Evolutionary conservation across 1,140 invertebrate species (phyloP).

Genomic region (Drosophila repletoides): DNA sequence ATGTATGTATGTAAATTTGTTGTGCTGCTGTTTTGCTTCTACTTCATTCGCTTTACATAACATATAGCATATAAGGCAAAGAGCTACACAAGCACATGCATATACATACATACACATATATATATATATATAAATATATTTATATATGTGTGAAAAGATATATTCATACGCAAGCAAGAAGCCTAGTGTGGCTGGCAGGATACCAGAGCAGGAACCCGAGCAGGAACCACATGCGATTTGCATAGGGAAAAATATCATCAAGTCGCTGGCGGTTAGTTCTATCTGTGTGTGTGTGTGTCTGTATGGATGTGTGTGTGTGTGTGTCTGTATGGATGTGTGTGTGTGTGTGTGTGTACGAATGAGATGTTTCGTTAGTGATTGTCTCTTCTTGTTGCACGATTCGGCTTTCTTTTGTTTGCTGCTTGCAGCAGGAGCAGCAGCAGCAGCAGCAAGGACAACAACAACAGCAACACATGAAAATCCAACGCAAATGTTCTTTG

Average conservation of each 20-base stretch:
- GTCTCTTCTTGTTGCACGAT: slow-evolving; percentile 60
- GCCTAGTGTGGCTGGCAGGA: slow-evolving; percentile 43
- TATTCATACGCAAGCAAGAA: slow-evolving; percentile 73
- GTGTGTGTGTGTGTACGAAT: slow-evolving; percentile 45
- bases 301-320: slow-evolving; percentile 2
- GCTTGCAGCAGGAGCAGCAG: slow-evolving; percentile 8
- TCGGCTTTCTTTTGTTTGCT: slow-evolving; percentile 61
- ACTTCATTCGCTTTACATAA: slow-evolving; percentile 50
- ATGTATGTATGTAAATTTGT: slow-evolving; percentile 20
- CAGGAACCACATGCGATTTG: slow-evolving; percentile 64
- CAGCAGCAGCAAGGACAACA: slow-evolving; percentile 16
- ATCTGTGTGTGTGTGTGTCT: not conserved
- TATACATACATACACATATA: slow-evolving; percentile 6
- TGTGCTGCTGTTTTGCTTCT: slow-evolving; percentile 31
- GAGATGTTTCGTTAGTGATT: slow-evolving; percentile 68
- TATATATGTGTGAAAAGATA: slow-evolving; percentile 41
- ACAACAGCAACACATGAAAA: slow-evolving; percentile 15
- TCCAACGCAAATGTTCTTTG: slow-evolving; percentile 38
- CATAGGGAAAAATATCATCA: slow-evolving; percentile 63
- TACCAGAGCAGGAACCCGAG: slow-evolving; percentile 13
- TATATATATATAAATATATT: slow-evolving; percentile 12
- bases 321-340: not conserved
- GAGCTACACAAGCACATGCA: not conserved
- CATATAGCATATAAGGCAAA: not conserved
- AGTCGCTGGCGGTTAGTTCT: slow-evolving; percentile 41